Evolutionary conservation across 1,140 invertebrate species (phyloP), one percentile per base, ranked within the genome.

Genomic region (Scylla paramamosain): DNA sequence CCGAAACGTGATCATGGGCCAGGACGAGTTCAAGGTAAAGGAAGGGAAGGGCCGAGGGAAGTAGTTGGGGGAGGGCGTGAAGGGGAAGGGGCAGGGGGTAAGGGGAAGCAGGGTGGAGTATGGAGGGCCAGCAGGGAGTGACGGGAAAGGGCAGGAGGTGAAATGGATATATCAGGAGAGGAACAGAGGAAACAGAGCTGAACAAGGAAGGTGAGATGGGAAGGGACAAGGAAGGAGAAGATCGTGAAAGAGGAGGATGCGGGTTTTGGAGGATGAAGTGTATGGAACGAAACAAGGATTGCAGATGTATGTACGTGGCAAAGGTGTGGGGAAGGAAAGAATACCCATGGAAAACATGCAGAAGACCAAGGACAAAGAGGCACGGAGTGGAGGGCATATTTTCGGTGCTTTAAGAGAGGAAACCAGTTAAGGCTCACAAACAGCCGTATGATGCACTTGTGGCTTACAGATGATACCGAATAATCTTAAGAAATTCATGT

Each of bases 1-100:
- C 28, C 20, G 95, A 28, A 77, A 94, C 20, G 93, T 96, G 29
- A 82, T 96, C 91, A 84, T 96, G 29, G 95, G 95, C 31, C 95
- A 96, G 59, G 95, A 96, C 31, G 93, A 96, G 67, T 96, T 92
- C 32, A 77, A 94, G 95, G 95, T 92, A 4, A 8, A 31, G 16
- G 20, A 25, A n/a, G 29, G 84, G 14, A 32, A 20, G 39, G 84
- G 84, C 14, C 14, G 25, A 28, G 84, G 39, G 84, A 4, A 32
- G 29, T 14, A 32, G 84, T 77, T 25, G 20, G 25, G 84, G 0
- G 39, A 32, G 31, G 31, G 84, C 0, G 84, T 83, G 59, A 1
- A 83, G 29, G 39, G n/a, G 0, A 29, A 83, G 48, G 25, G 29
- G 46, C 3, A 20, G 4, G 10, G 25, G 46, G n/a, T 67, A 91